A percentile compares a stretch with the other conserved stretches of the same genome.
Evolutionary conservation across 2,888 invertebrate species (phyloP).

Genomic region (Agriopis aurantiaria): DNA sequence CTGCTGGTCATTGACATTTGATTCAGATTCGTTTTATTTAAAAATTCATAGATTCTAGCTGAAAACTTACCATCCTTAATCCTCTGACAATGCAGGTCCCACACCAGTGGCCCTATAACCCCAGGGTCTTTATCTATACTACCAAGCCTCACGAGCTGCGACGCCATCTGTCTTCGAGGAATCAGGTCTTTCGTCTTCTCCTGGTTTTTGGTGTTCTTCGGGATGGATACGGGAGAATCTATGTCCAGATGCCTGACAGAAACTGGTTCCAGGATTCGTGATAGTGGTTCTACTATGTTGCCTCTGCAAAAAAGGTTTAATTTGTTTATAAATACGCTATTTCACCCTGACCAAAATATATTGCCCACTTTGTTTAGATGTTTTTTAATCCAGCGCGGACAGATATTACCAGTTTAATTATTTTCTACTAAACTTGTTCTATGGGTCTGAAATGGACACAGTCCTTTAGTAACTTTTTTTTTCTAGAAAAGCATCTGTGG

Average conservation of each 20-base stretch:
- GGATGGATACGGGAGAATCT: constrained; percentile 71
- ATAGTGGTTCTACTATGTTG: constrained; percentile 91
- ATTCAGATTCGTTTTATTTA: too few relatives aligned
- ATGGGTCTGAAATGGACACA: too few relatives aligned
- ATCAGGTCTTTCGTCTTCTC: constrained; percentile 61
- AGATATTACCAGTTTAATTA: too few relatives aligned
- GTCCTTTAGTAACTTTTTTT: too few relatives aligned
- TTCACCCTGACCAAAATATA: too few relatives aligned
- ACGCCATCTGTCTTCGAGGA: constrained; percentile 77
- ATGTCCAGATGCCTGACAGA: constrained; percentile 91
- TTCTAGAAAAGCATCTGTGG: not conserved
- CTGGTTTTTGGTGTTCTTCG: constrained; percentile 53
- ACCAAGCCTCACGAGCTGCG: constrained; percentile 87
- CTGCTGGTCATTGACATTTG: not conserved
- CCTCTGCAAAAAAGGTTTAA: constrained; percentile 77
- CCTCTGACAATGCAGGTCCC: constrained; percentile 92
- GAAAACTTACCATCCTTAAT: constrained; percentile 82
- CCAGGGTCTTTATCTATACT: constrained; percentile 94
- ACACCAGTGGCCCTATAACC: constrained; percentile 93
- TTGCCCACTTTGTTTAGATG: too few relatives aligned
- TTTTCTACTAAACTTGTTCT: too few relatives aligned
- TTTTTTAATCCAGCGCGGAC: too few relatives aligned
- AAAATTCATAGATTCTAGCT: too few relatives aligned
- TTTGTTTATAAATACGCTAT: not conserved
- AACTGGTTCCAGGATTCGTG: constrained; percentile 92